A percentile compares a stretch with the other conserved stretches of the same genome.
These are phyloP conservation scores for Lepisosteus osseus DNA, from an alignment of 2,113 vertebrate species.

Conservation along the genomic window DNA sequence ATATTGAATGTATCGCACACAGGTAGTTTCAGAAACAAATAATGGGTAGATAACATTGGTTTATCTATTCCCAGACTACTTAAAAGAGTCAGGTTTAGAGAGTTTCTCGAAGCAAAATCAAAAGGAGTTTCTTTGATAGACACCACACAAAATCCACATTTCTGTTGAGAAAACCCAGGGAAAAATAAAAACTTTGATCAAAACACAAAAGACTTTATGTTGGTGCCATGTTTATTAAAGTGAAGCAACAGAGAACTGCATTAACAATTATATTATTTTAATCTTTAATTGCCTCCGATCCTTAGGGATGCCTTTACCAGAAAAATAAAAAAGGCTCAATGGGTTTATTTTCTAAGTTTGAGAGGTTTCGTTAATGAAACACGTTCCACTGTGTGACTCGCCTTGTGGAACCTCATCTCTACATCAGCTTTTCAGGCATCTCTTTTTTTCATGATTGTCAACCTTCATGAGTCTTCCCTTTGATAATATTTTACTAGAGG, in stretches of 20 bases:
- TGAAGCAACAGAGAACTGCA: slow-evolving; percentile 5
- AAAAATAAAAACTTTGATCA: neutral
- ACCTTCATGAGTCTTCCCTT: too few species aligned
- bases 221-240: slow-evolving; percentile 3
- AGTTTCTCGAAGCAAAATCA: neutral
- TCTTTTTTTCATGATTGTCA: neutral
- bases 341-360: slow-evolving; percentile 1
- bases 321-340: neutral
- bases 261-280: slow-evolving; percentile 8
- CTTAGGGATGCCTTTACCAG: too few species aligned
- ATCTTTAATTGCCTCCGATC: neutral
- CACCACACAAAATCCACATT: neutral
- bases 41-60: too few species aligned
- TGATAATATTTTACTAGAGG: too few species aligned
- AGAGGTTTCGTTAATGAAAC: slow-evolving; percentile 8
- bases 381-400: neutral
- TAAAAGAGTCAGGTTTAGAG: too few species aligned
- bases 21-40: too few species aligned
- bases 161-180: neutral
- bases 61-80: too few species aligned
- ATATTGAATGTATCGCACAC: too few species aligned
- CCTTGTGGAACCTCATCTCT: neutral
- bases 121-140: neutral
- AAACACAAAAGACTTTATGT: neutral
- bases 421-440: neutral